These are phyloP conservation scores for Corydoras maculifer DNA, from an alignment of 2,113 vertebrate genomes.

Conservation along the genomic window DNA sequence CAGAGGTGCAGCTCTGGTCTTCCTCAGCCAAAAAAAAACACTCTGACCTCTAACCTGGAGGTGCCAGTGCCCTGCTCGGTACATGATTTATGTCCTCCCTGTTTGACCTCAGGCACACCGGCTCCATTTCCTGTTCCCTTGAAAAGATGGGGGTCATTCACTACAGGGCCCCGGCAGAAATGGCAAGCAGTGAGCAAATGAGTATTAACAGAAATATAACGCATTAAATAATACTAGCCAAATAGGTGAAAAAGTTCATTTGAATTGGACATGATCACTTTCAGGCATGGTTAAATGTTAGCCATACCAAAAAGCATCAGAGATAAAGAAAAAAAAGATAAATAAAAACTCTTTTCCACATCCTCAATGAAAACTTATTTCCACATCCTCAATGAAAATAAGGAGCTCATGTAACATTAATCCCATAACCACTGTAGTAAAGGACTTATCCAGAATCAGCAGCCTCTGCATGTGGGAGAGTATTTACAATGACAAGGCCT, in stretches of 20 bases:
- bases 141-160: conserved; percentile 18
- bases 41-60: conserved; percentile 72
- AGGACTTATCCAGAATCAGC: not conserved
- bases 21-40: conserved; percentile 53
- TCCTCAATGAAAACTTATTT: too few relatives aligned
- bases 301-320: too few relatives aligned
- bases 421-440: too few relatives aligned
- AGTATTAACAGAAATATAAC: conserved; percentile 46
- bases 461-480: not conserved
- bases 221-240: conserved; percentile 72
- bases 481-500: not conserved
- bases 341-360: too few relatives aligned
- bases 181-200: conserved; percentile 4
- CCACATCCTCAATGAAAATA: too few relatives aligned
- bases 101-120: conserved; percentile 66
- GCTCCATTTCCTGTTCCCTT: conserved; percentile 81
- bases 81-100: conserved; percentile 84
- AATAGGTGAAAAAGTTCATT: conserved; percentile 16
- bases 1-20: conserved; percentile 49
- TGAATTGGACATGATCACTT: too few relatives aligned
- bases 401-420: too few relatives aligned
- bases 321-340: too few relatives aligned
- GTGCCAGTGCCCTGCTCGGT: conserved; percentile 68
- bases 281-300: too few relatives aligned
- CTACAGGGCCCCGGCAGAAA: conserved; percentile 9